Conservation (phyloP, 2,888 invertebrate species). For the Venustoraphidia nigricollis region DNA sequence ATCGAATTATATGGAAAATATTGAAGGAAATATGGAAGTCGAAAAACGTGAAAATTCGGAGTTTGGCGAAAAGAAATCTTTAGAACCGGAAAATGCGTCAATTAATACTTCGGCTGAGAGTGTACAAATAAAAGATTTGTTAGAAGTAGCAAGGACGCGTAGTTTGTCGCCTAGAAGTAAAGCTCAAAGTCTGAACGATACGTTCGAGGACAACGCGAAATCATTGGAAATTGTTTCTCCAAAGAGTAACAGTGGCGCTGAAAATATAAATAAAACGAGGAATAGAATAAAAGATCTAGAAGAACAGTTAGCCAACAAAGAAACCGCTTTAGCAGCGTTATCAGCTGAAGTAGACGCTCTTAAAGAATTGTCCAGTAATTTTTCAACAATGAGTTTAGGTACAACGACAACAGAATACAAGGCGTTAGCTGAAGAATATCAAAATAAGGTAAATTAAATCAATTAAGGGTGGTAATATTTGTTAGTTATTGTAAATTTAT, state of each 20-base stretch:
- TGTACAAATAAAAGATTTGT: too few relatives aligned
- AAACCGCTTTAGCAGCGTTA: constrained; percentile 30
- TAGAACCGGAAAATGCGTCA: too few relatives aligned
- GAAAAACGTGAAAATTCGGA: not conserved
- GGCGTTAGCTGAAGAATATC: constrained; percentile 53
- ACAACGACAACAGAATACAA: constrained; percentile 55
- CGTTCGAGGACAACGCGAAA: too few relatives aligned
- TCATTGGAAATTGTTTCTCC: too few relatives aligned
- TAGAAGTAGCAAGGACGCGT: too few relatives aligned
- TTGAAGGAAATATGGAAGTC: not conserved
- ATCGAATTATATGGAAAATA: constrained; percentile 11
- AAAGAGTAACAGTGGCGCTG: too few relatives aligned
- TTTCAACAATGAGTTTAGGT: constrained; percentile 35
- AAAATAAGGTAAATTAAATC: constrained; percentile 39
- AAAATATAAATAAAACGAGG: not conserved
- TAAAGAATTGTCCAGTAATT: constrained; percentile 30
- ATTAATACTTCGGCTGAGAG: too few relatives aligned
- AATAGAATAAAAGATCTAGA: constrained; percentile 27
- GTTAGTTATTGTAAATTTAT: too few relatives aligned
- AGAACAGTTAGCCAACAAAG: constrained; percentile 30
- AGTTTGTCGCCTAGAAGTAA: too few relatives aligned
- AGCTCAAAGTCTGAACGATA: too few relatives aligned
- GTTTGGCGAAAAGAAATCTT: too few relatives aligned
- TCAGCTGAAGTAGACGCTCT: constrained; percentile 32
- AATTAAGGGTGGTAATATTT: too few relatives aligned